Evolutionary conservation across 1,140 invertebrate genomes (phyloP).

Genomic region (Drosophila punjabiensis): DNA sequence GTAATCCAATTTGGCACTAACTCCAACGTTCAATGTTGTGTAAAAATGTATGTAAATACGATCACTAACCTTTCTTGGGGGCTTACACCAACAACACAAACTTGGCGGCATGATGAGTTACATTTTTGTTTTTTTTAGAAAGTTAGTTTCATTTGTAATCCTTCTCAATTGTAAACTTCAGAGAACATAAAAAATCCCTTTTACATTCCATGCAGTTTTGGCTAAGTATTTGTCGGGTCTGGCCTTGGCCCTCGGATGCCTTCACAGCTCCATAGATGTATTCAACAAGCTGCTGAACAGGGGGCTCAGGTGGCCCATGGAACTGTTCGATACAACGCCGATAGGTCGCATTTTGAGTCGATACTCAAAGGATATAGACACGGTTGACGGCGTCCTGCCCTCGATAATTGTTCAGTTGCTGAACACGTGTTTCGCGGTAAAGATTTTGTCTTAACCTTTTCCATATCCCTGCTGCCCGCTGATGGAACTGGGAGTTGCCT

Average conservation of each 20-base stretch:
- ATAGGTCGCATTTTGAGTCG: constrained; percentile 91
- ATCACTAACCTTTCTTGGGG: constrained; percentile 43
- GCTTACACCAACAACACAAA: constrained; percentile 36
- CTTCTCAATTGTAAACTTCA: background rate
- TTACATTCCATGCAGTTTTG: constrained; percentile 79
- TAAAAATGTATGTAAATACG: constrained; percentile 34
- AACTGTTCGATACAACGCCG: constrained; percentile 93
- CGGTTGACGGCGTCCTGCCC: constrained; percentile 87
- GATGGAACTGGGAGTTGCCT: constrained; percentile 11
- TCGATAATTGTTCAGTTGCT: constrained; percentile 63
- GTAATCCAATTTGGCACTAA: constrained; percentile 39
- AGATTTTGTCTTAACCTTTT: constrained; percentile 29
- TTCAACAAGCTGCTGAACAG: constrained; percentile 88
- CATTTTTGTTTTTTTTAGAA: constrained; percentile 7
- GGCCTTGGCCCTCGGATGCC: constrained; percentile 84
- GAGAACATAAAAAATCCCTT: constrained; percentile 30
- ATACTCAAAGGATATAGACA: constrained; percentile 91
- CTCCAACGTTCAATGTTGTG: constrained; percentile 21
- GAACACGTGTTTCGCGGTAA: constrained; percentile 79
- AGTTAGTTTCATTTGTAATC: constrained; percentile 12
- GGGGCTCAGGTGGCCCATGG: constrained; percentile 89
- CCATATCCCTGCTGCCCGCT: background rate
- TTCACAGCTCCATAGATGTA: constrained; percentile 85
- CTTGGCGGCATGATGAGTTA: constrained; percentile 25
- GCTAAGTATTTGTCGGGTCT: constrained; percentile 81